Conservation (phyloP, 2,113 vertebrate species). For the Indicator indicator region DNA sequence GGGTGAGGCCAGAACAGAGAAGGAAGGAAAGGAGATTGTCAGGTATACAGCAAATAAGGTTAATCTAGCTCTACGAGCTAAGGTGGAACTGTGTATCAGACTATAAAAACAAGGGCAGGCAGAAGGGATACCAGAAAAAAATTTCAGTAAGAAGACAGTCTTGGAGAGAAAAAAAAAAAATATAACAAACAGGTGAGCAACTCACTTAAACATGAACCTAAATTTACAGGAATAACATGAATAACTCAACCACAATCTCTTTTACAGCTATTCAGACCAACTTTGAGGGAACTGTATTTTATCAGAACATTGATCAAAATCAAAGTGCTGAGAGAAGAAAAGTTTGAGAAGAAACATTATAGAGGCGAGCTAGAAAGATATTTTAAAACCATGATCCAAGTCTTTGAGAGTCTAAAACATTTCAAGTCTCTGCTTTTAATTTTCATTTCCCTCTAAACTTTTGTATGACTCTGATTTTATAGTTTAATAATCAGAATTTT, state of each 20-base stretch:
- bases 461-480: neutral
- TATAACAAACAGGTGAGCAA: rapidly evolving
- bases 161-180: neutral
- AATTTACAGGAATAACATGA: neutral
- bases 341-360: neutral
- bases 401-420: neutral
- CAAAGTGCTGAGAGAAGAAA: neutral
- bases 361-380: neutral
- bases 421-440: neutral
- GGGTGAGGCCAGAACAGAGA: neutral
- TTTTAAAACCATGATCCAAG: neutral
- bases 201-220: neutral
- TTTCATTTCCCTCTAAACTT: neutral
- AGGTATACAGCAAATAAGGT: neutral
- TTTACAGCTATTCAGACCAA: neutral
- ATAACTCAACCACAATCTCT: neutral
- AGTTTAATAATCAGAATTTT: neutral
- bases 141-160: neutral
- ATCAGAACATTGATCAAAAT: neutral
- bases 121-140: neutral
- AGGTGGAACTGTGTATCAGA: neutral
- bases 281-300: neutral
- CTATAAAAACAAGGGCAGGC: neutral
- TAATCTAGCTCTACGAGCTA: neutral
- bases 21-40: neutral